These are phyloP conservation scores for Leucophenga varia DNA, from an alignment of 1,140 invertebrate genomes.

Conservation along the genomic window DNA sequence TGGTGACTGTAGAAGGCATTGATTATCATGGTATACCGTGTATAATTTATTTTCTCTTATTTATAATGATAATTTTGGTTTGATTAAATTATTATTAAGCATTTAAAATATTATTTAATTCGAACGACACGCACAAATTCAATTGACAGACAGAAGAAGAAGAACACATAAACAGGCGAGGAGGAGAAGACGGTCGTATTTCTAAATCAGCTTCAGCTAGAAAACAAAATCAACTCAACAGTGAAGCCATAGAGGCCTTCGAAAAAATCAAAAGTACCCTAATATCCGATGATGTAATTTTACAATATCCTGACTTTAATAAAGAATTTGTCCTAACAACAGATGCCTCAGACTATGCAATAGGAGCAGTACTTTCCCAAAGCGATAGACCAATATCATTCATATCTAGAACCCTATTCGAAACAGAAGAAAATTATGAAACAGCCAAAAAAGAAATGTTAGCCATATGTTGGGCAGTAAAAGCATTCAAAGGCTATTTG, in stretches of 20 bases:
- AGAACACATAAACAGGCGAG: no score
- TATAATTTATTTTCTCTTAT: no score
- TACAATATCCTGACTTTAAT: conserved; percentile 39
- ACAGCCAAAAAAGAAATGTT: conserved; percentile 35
- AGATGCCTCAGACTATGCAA: conserved; percentile 1
- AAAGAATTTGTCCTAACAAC: conserved; percentile 38
- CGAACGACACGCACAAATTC: no score
- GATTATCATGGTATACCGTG: no score
- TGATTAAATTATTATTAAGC: no score
- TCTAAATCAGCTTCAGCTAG: conserved; percentile 13
- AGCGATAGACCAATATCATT: conserved; percentile 27
- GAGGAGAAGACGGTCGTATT: background rate
- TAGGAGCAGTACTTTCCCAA: conserved; percentile 23
- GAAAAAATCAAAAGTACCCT: conserved; percentile 24
- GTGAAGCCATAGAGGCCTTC: conserved; percentile 29
- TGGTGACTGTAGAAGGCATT: no score
- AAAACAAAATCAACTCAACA: conserved; percentile 28
- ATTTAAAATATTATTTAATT: no score
- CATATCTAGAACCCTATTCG: conserved; percentile 26
- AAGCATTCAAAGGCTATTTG: conserved; percentile 38
- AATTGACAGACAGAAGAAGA: no score
- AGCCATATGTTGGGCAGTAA: conserved; percentile 56
- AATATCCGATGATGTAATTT: conserved; percentile 40
- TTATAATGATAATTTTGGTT: no score
- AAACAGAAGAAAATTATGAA: conserved; percentile 39